Evolutionary conservation across 2,113 vertebrate genomes (phyloP).

Genomic region (rat (Rattus norvegicus)): DNA sequence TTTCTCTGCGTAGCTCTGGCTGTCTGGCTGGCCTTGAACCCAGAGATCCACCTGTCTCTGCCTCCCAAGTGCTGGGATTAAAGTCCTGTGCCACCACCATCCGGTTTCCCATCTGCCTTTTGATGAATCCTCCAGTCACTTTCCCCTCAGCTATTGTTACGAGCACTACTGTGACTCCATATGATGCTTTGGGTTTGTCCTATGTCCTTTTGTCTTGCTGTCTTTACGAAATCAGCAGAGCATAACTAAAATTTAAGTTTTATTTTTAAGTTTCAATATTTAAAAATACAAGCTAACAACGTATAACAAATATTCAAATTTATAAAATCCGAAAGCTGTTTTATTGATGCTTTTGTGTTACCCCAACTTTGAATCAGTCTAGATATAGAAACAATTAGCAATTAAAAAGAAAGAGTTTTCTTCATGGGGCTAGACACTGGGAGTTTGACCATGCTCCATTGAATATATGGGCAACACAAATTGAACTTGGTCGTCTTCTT

Average conservation of each 20-base stretch:
- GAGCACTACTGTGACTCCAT: neutral
- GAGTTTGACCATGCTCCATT: neutral
- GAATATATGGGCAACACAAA: no score
- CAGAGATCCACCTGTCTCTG: neutral
- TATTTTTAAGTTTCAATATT: neutral
- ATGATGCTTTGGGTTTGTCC: neutral
- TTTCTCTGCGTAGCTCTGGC: neutral
- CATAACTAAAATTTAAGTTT: neutral
- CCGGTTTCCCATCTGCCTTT: neutral
- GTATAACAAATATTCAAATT: neutral
- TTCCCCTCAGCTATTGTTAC: neutral
- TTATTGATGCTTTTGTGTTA: neutral
- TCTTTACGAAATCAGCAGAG: neutral
- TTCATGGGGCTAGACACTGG: no score
- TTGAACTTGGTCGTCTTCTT: neutral
- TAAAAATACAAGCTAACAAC: neutral
- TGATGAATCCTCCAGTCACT: neutral
- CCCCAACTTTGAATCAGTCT: neutral
- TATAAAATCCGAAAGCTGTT: conserved; percentile 21
- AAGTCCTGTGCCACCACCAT: neutral
- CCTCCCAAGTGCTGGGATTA: neutral
- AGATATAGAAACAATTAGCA: conserved; percentile 21
- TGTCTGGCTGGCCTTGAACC: neutral
- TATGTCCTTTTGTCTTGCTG: neutral
- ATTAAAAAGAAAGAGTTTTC: neutral